A percentile compares a stretch with the other conserved stretches of the same genome.
Conservation (phyloP, 2,797 vertebrate genomes). For the Hozukius guyotensis region DNA sequence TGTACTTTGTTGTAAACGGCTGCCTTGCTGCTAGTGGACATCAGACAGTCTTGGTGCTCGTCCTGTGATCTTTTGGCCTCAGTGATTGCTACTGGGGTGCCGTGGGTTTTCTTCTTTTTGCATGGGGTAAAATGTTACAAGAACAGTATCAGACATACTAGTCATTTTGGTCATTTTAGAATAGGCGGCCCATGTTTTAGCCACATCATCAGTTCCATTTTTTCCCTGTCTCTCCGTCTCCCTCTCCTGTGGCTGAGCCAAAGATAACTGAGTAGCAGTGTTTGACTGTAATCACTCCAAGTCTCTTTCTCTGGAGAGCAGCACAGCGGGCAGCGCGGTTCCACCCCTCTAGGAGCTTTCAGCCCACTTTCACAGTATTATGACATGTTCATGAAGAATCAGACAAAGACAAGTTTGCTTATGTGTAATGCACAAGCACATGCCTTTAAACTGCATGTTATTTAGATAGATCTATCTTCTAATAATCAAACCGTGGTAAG, state of each 20-base stretch:
- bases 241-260: slow-evolving; percentile 76
- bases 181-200: slow-evolving; percentile 60
- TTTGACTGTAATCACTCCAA: slow-evolving; percentile 79
- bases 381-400: slow-evolving; percentile 51
- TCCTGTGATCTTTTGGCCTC: slow-evolving; percentile 34
- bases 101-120: slow-evolving; percentile 26
- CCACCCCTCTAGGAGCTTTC: slow-evolving; percentile 63
- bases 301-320: slow-evolving; percentile 76
- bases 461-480: background rate
- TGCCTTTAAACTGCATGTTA: slow-evolving; percentile 2
- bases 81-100: slow-evolving; percentile 22
- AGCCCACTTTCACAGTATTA: slow-evolving; percentile 61
- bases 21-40: slow-evolving; percentile 24
- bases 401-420: slow-evolving; percentile 25
- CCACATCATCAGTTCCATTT: slow-evolving; percentile 69
- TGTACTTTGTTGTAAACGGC: slow-evolving; percentile 1
- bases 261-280: slow-evolving; percentile 78
- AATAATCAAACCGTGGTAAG: slow-evolving; percentile 33
- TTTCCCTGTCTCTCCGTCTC: slow-evolving; percentile 58
- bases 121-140: slow-evolving; percentile 27
- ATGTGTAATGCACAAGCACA: background rate
- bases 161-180: slow-evolving; percentile 65
- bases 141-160: slow-evolving; percentile 32
- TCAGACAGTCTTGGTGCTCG: slow-evolving; percentile 11
- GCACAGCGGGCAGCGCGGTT: slow-evolving; percentile 71